phyloP scores from a whole-genome alignment of 2,113 vertebrate genomes.

The Falcunculus frontatus region DNA sequence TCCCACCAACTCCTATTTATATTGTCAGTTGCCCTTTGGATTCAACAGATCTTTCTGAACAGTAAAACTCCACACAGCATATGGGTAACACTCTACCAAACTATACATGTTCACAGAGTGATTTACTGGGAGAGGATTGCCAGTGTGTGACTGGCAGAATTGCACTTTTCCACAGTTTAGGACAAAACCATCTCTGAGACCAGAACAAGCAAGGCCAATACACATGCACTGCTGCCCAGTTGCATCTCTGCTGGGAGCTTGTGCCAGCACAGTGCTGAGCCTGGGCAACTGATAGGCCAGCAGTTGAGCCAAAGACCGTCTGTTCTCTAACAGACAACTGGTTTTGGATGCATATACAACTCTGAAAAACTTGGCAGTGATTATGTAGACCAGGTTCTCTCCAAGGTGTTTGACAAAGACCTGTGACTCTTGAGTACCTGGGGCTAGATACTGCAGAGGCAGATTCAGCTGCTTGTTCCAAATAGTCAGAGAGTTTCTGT shows the following conservation, averaged over 20 bases:
- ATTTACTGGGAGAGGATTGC: not conserved
- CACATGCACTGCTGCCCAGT: rapidly evolving
- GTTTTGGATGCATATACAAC: not conserved
- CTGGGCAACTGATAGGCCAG: not conserved
- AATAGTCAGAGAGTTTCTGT: not conserved
- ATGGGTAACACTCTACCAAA: not conserved
- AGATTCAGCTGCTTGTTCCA: not conserved
- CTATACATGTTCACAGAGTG: not conserved
- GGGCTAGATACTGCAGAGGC: not conserved
- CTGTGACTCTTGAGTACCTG: not conserved
- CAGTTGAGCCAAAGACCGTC: rapidly evolving
- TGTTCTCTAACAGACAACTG: not conserved
- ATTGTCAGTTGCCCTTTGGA: not conserved
- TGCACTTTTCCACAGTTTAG: not conserved
- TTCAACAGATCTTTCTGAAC: not conserved
- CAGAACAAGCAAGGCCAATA: not conserved
- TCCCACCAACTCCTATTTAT: constrained; percentile 21
- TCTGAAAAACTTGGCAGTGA: not conserved
- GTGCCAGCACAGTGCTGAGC: not conserved
- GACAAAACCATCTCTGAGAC: not conserved
- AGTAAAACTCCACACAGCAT: not conserved
- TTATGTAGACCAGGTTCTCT: not conserved
- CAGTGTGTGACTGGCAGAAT: not conserved
- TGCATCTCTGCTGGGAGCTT: not conserved
- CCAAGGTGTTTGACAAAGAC: not conserved